phyloP scores from a whole-genome alignment of 35 echinoderm and acorn worm genomes.

The Lytechinus pictus region DNA sequence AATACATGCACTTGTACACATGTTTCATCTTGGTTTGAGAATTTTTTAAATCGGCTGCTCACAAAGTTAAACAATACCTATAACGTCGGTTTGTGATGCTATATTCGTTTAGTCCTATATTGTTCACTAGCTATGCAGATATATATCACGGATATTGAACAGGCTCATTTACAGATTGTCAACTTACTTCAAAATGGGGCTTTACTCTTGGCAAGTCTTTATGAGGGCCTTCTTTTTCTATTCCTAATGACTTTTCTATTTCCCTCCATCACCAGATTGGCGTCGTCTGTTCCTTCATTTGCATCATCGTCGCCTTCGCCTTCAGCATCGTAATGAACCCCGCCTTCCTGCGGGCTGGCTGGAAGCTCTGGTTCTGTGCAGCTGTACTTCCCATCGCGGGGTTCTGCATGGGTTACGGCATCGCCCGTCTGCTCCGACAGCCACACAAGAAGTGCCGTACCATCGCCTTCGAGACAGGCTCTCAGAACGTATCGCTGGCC shows the following conservation, averaged over 20 bases:
- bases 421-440: conserved; percentile 73
- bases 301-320: conserved; percentile 1
- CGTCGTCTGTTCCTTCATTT: neutral
- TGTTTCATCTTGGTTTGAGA: too few relatives aligned
- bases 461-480: conserved; percentile 86
- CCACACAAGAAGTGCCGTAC: conserved; percentile 74
- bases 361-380: conserved; percentile 80
- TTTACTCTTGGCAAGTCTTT: too few relatives aligned
- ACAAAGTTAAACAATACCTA: too few relatives aligned
- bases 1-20: too few relatives aligned
- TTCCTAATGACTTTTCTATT: neutral
- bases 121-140: too few relatives aligned
- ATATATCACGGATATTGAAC: too few relatives aligned
- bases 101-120: too few relatives aligned
- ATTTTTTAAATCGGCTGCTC: too few relatives aligned
- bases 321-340: conserved; percentile 55
- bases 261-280: neutral
- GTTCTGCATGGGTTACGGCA: conserved; percentile 63
- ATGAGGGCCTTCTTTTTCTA: too few relatives aligned
- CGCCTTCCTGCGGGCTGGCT: conserved; percentile 63
- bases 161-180: too few relatives aligned
- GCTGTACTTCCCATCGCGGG: conserved; percentile 55
- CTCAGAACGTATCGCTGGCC: conserved; percentile 80
- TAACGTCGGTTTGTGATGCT: too few relatives aligned
- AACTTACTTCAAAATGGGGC: too few relatives aligned